phyloP scores from a whole-genome alignment of 2,888 invertebrate species.

The Idaea dimidiata region DNA sequence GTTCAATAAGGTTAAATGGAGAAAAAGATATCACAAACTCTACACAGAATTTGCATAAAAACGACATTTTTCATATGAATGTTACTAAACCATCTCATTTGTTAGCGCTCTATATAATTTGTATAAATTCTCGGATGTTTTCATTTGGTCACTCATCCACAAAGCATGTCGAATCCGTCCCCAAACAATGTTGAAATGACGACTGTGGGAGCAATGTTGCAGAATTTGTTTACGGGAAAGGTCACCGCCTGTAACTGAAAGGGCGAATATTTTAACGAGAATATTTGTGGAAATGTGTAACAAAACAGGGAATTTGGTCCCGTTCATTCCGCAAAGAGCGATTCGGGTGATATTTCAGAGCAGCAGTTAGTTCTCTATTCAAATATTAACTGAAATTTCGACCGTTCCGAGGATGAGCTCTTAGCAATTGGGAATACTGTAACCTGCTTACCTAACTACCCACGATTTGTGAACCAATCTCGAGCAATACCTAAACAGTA shows the following conservation, averaged over 20 bases:
- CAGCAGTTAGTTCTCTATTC: conserved; percentile 28
- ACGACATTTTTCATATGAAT: too few species aligned
- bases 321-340: conserved; percentile 20
- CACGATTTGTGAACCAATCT: neutral
- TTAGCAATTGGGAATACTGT: conserved; percentile 36
- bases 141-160: conserved; percentile 3
- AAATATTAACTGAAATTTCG: conserved; percentile 42
- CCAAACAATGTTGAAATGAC: conserved; percentile 11
- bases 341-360: neutral
- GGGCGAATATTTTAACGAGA: neutral
- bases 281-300: conserved; percentile 13
- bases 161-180: conserved; percentile 9
- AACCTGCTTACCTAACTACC: neutral
- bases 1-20: too few species aligned
- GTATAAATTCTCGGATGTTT: too few species aligned
- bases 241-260: conserved; percentile 14
- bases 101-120: too few species aligned
- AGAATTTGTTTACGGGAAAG: conserved; percentile 21
- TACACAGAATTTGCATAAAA: too few species aligned
- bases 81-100: too few species aligned
- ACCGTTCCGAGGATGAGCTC: conserved; percentile 28
- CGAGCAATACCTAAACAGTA: neutral
- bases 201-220: conserved; percentile 10
- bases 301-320: too few species aligned
- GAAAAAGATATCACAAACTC: too few species aligned